phyloP scores from a whole-genome alignment of 2,888 invertebrate genomes.

The Syrphus vitripennis region DNA sequence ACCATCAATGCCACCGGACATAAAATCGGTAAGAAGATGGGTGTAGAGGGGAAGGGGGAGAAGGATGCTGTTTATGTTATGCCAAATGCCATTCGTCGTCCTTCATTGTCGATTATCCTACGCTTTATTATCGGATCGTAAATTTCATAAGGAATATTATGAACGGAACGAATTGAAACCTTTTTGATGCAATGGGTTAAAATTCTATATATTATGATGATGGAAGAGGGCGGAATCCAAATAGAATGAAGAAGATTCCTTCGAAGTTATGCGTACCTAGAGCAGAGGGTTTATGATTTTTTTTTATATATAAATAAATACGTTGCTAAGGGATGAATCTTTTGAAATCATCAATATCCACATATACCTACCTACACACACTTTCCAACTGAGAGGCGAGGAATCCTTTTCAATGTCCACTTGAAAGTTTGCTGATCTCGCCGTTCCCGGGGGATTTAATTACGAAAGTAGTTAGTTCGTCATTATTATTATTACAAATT shows the following conservation, averaged over 20 bases:
- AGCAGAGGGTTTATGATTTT: not conserved
- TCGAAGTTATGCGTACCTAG: not conserved
- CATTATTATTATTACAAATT: slow-evolving; percentile 60
- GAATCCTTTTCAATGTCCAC: slow-evolving; percentile 60
- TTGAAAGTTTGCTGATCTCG: slow-evolving; percentile 65
- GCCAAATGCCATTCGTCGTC: slow-evolving; percentile 26
- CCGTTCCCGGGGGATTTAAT: slow-evolving; percentile 63
- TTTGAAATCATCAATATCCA: not conserved
- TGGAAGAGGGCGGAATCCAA: not conserved
- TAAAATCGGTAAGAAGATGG: not conserved
- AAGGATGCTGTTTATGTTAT: not conserved
- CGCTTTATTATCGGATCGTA: slow-evolving; percentile 67
- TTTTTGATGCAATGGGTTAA: slow-evolving; percentile 23
- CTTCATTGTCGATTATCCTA: slow-evolving; percentile 60
- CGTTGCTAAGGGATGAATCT: slow-evolving; percentile 38
- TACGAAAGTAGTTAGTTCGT: slow-evolving; percentile 67
- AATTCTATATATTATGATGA: not conserved
- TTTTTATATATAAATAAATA: not conserved
- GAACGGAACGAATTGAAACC: slow-evolving; percentile 50
- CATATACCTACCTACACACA: not conserved
- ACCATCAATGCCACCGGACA: slow-evolving; percentile 56
- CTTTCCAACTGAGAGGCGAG: not conserved
- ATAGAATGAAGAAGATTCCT: not conserved
- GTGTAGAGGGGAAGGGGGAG: not conserved
- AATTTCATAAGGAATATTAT: slow-evolving; percentile 57